These are phyloP conservation scores for Ypsolopha sequella DNA, from an alignment of 2,888 invertebrate genomes.

Conservation along the genomic window DNA sequence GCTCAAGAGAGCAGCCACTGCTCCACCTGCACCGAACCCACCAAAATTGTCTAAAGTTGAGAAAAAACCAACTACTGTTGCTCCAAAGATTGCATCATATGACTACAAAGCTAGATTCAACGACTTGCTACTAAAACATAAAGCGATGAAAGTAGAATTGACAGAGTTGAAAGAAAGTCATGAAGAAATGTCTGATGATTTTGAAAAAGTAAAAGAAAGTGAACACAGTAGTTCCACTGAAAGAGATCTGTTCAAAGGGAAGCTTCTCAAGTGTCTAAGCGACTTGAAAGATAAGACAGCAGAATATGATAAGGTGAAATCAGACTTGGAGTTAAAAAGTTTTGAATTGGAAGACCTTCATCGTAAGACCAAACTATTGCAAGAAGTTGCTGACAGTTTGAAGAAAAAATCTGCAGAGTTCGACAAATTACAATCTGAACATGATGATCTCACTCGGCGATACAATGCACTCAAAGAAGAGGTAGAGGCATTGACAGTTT, in stretches of 20 bases:
- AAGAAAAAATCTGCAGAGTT: constrained; percentile 48
- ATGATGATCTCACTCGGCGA: constrained; percentile 40
- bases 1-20: constrained; percentile 46
- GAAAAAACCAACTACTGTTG: constrained; percentile 40
- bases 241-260: constrained; percentile 45
- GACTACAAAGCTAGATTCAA: constrained; percentile 76
- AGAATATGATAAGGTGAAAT: constrained; percentile 44
- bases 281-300: constrained; percentile 42
- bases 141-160: constrained; percentile 62
- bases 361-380: constrained; percentile 46
- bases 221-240: constrained; percentile 36
- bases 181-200: constrained; percentile 60
- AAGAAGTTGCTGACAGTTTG: constrained; percentile 48
- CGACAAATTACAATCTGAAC: constrained; percentile 43
- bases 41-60: constrained; percentile 46
- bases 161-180: constrained; percentile 62
- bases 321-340: constrained; percentile 52
- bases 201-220: constrained; percentile 58
- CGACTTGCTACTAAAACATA: constrained; percentile 72
- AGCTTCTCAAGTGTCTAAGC: constrained; percentile 37
- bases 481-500: constrained; percentile 47
- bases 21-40: constrained; percentile 28
- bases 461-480: constrained; percentile 54
- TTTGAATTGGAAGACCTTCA: constrained; percentile 52
- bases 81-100: constrained; percentile 72